A percentile compares a stretch with the other conserved stretches of the same genome.
Conservation (phyloP, 1,140 invertebrate genomes). For the Papilio helenus region DNA sequence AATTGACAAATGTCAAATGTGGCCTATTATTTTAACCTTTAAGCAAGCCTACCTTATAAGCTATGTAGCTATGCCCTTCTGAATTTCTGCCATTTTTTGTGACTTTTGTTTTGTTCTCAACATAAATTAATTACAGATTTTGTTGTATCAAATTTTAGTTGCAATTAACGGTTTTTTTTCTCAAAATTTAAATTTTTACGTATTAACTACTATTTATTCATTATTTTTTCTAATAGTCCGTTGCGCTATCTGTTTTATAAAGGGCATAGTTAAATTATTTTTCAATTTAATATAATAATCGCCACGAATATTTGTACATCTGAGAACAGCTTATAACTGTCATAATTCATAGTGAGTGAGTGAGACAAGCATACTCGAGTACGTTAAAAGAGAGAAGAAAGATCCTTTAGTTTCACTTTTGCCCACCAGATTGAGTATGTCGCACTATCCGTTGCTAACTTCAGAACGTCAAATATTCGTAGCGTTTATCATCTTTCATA, state of each 20-base stretch:
- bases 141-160: too few species aligned
- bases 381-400: neutral
- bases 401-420: neutral
- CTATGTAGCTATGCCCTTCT: neutral
- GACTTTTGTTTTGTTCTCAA: neutral
- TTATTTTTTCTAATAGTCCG: neutral
- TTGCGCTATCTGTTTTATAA: neutral
- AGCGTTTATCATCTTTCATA: neutral
- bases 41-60: too few species aligned
- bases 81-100: neutral
- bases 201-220: neutral
- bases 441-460: slow-evolving; percentile 26
- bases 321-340: neutral
- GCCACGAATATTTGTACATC: slow-evolving; percentile 3
- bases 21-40: too few species aligned
- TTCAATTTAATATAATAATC: neutral
- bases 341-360: neutral
- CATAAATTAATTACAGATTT: too few species aligned
- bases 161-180: too few species aligned
- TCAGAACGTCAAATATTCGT: slow-evolving; percentile 21
- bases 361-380: neutral
- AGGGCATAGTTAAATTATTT: neutral
- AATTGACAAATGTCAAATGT: too few species aligned
- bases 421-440: neutral
- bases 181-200: too few species aligned